Percentiles rank a stretch among this genome's conserved stretches.
These are phyloP conservation scores for Alouatta palliata DNA, from an alignment of 2,113 vertebrate species.

Conservation along the genomic window DNA sequence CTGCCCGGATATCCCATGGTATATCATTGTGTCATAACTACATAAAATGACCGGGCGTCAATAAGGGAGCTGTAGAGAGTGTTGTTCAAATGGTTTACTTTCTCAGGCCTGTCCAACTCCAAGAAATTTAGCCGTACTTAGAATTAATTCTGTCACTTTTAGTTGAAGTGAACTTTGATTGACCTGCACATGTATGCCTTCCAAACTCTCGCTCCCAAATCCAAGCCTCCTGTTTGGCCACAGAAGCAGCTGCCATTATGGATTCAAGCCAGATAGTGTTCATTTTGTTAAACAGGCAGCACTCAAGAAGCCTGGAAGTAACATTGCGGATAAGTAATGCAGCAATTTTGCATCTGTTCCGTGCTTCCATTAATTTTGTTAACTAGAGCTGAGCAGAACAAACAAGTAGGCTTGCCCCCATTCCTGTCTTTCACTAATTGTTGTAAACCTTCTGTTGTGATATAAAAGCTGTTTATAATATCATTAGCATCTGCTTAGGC, in stretches of 20 bases:
- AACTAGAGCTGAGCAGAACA: conserved; percentile 66
- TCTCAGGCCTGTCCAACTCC: neutral
- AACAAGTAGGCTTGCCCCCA: conserved; percentile 52
- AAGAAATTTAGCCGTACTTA: neutral
- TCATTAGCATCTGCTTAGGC: conserved; percentile 72
- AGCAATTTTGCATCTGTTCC: conserved; percentile 74
- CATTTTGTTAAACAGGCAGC: conserved; percentile 50
- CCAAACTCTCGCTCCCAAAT: conserved; percentile 13
- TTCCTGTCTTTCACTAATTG: conserved; percentile 66
- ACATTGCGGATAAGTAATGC: conserved; percentile 60
- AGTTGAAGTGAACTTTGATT: conserved; percentile 64
- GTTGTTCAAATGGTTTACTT: neutral
- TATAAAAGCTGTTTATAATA: conserved; percentile 60
- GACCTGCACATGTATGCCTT: conserved; percentile 45
- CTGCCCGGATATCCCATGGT: neutral
- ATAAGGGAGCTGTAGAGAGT: neutral
- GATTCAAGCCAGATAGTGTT: conserved; percentile 48
- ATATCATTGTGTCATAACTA: neutral
- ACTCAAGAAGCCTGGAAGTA: conserved; percentile 66
- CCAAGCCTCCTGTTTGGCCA: conserved; percentile 37
- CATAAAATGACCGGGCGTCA: neutral
- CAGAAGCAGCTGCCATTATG: conserved; percentile 56
- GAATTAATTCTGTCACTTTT: conserved; percentile 35
- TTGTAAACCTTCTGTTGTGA: conserved; percentile 64
- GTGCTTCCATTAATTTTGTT: conserved; percentile 75